phyloP scores from a whole-genome alignment of 2,888 invertebrate genomes.

The Anthrax anthrax region DNA sequence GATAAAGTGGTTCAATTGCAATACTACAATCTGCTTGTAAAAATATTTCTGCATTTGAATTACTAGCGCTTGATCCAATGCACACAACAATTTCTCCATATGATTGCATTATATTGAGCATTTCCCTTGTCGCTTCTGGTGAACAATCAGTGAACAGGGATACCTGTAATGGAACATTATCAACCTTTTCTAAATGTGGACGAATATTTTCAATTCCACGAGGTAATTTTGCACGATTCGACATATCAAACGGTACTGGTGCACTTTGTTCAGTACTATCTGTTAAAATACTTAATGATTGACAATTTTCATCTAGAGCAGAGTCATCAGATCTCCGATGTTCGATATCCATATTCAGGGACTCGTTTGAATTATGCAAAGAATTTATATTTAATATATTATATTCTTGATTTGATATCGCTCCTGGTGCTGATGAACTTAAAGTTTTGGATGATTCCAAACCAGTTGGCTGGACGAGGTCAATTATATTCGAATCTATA shows the following conservation, averaged over 20 bases:
- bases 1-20: slow-evolving; percentile 84
- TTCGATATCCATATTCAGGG: slow-evolving; percentile 13
- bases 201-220: slow-evolving; percentile 93
- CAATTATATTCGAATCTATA: slow-evolving; percentile 21
- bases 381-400: slow-evolving; percentile 17
- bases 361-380: slow-evolving; percentile 15
- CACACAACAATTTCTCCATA: slow-evolving; percentile 93
- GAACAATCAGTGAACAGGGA: slow-evolving; percentile 97
- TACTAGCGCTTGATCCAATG: slow-evolving; percentile 75
- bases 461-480: slow-evolving; percentile 31
- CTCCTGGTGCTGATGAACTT: slow-evolving; percentile 77
- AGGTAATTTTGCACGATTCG: slow-evolving; percentile 86
- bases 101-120: slow-evolving; percentile 89
- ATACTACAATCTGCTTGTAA: slow-evolving; percentile 86
- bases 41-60: slow-evolving; percentile 81
- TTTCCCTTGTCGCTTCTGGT: slow-evolving; percentile 75
- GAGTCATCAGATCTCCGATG: slow-evolving; percentile 40
- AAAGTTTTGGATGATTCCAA: slow-evolving; percentile 57
- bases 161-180: slow-evolving; percentile 93
- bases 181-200: slow-evolving; percentile 86
- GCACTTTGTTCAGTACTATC: slow-evolving; percentile 85
- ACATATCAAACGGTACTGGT: slow-evolving; percentile 84
- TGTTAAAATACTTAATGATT: slow-evolving; percentile 70
- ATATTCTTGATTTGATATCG: slow-evolving; percentile 42
- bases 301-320: slow-evolving; percentile 49